Evolutionary conservation across 2,113 vertebrate genomes (phyloP), one percentile per base, ranked within the genome.

Genomic region (Cyanoramphus novaezelandiae): DNA sequence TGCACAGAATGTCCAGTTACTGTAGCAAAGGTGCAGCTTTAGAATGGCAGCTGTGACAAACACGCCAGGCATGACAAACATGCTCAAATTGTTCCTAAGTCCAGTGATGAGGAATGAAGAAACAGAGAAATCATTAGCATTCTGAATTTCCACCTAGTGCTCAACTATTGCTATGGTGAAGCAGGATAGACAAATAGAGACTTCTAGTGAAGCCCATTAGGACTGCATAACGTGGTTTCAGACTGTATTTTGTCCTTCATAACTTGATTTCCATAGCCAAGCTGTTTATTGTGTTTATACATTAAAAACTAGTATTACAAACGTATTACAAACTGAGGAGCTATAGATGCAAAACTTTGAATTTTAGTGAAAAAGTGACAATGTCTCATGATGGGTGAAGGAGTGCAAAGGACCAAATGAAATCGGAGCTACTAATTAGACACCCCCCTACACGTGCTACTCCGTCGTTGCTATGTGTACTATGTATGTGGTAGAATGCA

Each of bases 331-430:
- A 85, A 88, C 9, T 82, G 79, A 93, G 88, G 96, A 93, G 55
- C 72, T 78, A 59, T 94, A 95, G 82, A 86, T 75, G 82, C 62
- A 16, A 81, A 90, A 71, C 44, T 82, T 87, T 43, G 59, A 74
- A 76, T 79, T 27, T 63, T 92, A 96, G 92, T 93, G 90, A 83
- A 79, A 75, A 63, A 0, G 17, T 75, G 88, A 17, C 78, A 52
- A 86, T 1, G 65, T 93, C 88, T 96, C 47, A 9, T 68, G 90
- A 84, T 95, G 93, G 95, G 82, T 93, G 92, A 96, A 90, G 93
- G 88, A 94, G 92, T 92, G 90, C 92, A 69, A 97, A 96, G 93
- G 92, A 96, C 93, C 96, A 95, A 88, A 91, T 3, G 12, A 83
- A 94, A 81, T 17, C 6, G 15, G 92, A 96, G 93, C 82, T 84